phyloP scores from a whole-genome alignment of 1,140 invertebrate species.

The Elysia chlorotica region DNA sequence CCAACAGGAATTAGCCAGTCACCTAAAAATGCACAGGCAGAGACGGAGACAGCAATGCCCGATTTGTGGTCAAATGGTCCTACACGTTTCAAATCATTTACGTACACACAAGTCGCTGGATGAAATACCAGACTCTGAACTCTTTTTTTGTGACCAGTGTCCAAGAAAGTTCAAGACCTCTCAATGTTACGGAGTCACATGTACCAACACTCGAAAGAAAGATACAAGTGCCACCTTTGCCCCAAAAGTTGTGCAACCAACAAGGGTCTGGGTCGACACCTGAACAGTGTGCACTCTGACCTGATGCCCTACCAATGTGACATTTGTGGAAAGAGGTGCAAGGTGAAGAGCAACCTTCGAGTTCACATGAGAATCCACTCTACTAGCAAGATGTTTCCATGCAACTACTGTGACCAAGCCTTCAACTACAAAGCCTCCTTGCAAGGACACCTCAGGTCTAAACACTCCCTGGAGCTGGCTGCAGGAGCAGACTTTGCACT shows the following conservation, averaged over 20 bases:
- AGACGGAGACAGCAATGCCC: conserved; percentile 15
- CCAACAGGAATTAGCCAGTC: conserved; percentile 3
- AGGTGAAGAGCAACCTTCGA: conserved; percentile 82
- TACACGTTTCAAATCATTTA: too few relatives aligned
- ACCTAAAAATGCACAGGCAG: conserved; percentile 10
- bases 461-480: conserved; percentile 15
- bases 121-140: conserved; percentile 16
- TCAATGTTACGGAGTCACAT: too few relatives aligned
- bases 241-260: conserved; percentile 23
- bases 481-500: too few relatives aligned
- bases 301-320: conserved; percentile 81
- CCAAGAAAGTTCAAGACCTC: too few relatives aligned
- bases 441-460: conserved; percentile 12
- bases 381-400: neutral
- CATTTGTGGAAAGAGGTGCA: conserved; percentile 86
- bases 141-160: conserved; percentile 27
- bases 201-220: too few relatives aligned
- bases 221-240: too few relatives aligned
- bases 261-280: conserved; percentile 25
- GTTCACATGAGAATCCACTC: conserved; percentile 68
- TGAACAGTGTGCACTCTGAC: conserved; percentile 23
- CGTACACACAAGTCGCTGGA: too few relatives aligned
- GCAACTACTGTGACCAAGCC: conserved; percentile 5
- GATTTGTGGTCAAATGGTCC: conserved; percentile 11
- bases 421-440: conserved; percentile 19